phyloP scores from a whole-genome alignment of 2,113 vertebrate genomes.

The Corythornis madagascariensis region DNA sequence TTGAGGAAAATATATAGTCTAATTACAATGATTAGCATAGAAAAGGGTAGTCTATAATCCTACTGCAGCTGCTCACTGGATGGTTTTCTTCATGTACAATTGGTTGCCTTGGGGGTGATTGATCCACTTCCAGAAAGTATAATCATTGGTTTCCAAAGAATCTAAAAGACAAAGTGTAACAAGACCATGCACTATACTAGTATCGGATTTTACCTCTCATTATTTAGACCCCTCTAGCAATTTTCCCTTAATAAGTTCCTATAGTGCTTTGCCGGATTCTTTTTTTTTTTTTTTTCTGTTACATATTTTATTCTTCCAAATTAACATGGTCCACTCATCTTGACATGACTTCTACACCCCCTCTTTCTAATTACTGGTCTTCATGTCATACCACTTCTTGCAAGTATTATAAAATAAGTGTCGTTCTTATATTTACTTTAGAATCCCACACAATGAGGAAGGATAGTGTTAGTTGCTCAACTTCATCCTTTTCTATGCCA shows the following conservation, averaged over 20 bases:
- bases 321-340: neutral
- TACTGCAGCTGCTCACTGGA: conserved; percentile 17
- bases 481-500: neutral
- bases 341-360: neutral
- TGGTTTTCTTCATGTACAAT: conserved; percentile 31
- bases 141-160: conserved; percentile 60
- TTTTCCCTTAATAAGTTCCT: conserved; percentile 55
- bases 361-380: conserved; percentile 21
- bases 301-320: conserved; percentile 23
- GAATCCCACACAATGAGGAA: neutral
- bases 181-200: conserved; percentile 19
- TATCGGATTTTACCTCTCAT: conserved; percentile 66
- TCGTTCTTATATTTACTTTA: conserved; percentile 16
- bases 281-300: neutral
- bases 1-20: conserved; percentile 54
- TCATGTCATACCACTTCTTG: neutral
- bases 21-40: conserved; percentile 59
- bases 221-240: conserved; percentile 66
- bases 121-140: conserved; percentile 56
- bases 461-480: neutral
- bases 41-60: conserved; percentile 46
- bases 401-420: neutral
- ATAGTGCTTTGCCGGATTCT: neutral
- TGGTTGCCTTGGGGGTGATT: conserved; percentile 55
- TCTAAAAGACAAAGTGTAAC: conserved; percentile 60